Base-by-base conservation (phyloP, 2,888 invertebrate species). In the Nasonia oneida region DNA sequence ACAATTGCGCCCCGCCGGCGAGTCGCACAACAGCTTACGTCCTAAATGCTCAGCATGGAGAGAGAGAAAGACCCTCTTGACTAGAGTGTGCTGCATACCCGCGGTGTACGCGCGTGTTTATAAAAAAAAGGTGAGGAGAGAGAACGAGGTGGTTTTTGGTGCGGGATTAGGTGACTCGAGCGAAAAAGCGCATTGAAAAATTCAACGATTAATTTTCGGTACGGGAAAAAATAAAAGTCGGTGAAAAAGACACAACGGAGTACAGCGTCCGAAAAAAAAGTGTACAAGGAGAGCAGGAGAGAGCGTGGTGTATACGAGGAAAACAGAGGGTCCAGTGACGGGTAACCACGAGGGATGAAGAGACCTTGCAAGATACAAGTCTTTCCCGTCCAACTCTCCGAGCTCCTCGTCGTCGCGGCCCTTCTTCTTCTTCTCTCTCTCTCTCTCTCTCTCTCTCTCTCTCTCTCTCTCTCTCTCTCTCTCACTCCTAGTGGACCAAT, bases 401-500 rank as follows among this genome's bases (percentile, higher is more conserved):
- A 39, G 18, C 39, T 37, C 42, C 39, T 42, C 39, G 23, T 23
- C 23, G 23, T 23, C 29, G 37, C 0, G 53, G 53, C 18, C 79
- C 86, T 86, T 87, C 76, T 86, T 87, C 76, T 86, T 8, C 18
- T 57, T 29, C 64, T 75, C 23, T 1, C 23, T 23, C 23, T 0
- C 23, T 23, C 23, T 14, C 73, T 73, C 79, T 47, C 29, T 57
- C 67, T 6, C 75, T 14, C 87, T 14, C 73, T 73, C 79, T 47
- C 29, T 57, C 67, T 6, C 75, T 14, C 87, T 14, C 73, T 73
- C 23, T 14, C 73, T 73, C 79, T 47, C 29, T 57, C 67, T 6
- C 75, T 14, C 87, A 77, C 88, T 90, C 89, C 90, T 89, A 90
- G 90, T 90, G 90, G 90, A 91, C 91, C 91, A 92, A 92, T 92